Evolutionary conservation across 2,797 vertebrate species (phyloP), one percentile per base, ranked within the genome.

Genomic region (Trematomus bernacchii): DNA sequence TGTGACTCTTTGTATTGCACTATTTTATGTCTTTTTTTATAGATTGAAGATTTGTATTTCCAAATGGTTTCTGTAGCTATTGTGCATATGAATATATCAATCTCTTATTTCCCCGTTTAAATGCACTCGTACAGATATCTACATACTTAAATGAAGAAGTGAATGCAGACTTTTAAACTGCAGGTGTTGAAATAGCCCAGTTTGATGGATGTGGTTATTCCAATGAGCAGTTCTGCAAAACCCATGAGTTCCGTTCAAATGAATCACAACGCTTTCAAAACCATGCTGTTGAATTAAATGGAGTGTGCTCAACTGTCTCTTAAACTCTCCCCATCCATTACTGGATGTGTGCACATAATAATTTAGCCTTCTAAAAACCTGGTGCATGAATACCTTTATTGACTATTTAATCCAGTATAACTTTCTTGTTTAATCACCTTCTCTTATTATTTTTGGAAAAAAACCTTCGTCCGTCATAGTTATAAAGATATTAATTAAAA

Each of bases 231-330:
- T 0, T 18, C 44, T 40, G 50, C 11, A 12, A 11, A 44, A 30
- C 21, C 52, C 47, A 37, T 54, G 27, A 63, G 30, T 73, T 62
- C 9, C 51, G 15, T 54, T 37, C 76, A 80, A 70, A 77, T 61
- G 48, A 46, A 62, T 53, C 30, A 83, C 73, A 79, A 76, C 76
- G 68, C 71, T 60, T 84, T 80, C 30, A 55, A 67, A 87, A 66
- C 33, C 59, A 48, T 44, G 66, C 68, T 53, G 51, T 44, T 81
- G 63, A 79, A 79, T 80, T 76, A 82, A 87, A 90, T 65, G 43
- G 68, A 73, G 83, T 61, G 82, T 76, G 73, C 78, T 85, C 54
- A 58, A 71, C 48, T 19, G 53, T 51, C 57, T 71, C 47, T 72
- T 69, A 51, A 53, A 69, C 67, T 65, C 55, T 59, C 18, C 63